phyloP scores from a whole-genome alignment of 2,797 vertebrate species.

The Melanotaenia boesemani region DNA sequence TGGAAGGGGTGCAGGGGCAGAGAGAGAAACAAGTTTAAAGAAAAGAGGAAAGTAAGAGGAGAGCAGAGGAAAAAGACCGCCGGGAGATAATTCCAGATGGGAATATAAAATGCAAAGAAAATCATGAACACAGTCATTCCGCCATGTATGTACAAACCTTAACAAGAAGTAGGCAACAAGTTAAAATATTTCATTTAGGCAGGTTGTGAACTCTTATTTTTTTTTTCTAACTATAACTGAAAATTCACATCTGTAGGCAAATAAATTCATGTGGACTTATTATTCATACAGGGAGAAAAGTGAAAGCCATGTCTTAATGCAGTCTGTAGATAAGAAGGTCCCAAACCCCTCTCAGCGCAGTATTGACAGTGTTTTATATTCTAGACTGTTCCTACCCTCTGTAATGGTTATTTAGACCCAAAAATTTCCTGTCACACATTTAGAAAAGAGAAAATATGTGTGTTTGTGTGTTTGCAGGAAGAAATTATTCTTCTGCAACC shows the following conservation, averaged over 20 bases:
- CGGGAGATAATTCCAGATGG: slow-evolving; percentile 20
- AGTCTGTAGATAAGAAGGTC: slow-evolving; percentile 73
- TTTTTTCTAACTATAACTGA: slow-evolving; percentile 16
- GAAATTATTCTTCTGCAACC: slow-evolving; percentile 69
- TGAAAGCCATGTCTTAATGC: slow-evolving; percentile 72
- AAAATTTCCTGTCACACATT: slow-evolving; percentile 65
- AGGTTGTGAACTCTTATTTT: slow-evolving; percentile 11
- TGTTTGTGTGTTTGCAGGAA: slow-evolving; percentile 21
- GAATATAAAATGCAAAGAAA: slow-evolving; percentile 1
- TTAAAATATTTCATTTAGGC: slow-evolving; percentile 53
- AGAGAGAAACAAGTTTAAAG: slow-evolving; percentile 17
- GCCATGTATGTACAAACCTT: slow-evolving; percentile 18
- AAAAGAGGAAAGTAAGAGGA: slow-evolving; percentile 31
- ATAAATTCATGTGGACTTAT: slow-evolving; percentile 64
- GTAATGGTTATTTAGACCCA: slow-evolving; percentile 75
- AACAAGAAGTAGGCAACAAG: slow-evolving; percentile 38
- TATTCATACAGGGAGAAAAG: slow-evolving; percentile 66
- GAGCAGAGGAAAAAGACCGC: slow-evolving; percentile 8
- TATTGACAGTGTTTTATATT: slow-evolving; percentile 71
- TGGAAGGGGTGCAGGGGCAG: slow-evolving; percentile 1
- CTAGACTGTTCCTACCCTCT: slow-evolving; percentile 61
- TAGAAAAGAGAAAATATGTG: slow-evolving; percentile 21
- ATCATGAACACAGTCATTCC: slow-evolving; percentile 26
- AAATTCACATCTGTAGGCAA: slow-evolving; percentile 45
- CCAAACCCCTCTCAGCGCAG: slow-evolving; percentile 55